phyloP scores from a whole-genome alignment of 2,888 invertebrate genomes.

The Drosophila subsilvestris region DNA sequence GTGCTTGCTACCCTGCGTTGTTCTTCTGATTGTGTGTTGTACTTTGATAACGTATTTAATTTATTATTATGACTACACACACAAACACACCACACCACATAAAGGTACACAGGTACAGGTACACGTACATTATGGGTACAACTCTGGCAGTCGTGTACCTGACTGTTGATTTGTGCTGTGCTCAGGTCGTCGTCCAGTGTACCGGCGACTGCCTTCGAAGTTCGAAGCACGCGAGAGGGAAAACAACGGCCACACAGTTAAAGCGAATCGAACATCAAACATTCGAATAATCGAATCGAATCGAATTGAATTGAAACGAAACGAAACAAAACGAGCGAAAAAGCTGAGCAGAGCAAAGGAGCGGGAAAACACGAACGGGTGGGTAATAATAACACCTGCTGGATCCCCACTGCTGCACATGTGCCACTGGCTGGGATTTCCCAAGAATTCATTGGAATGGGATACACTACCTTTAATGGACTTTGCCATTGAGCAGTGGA shows the following conservation, averaged over 20 bases:
- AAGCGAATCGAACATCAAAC: constrained; percentile 12
- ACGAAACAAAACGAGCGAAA: constrained; percentile 8
- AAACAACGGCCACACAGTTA: constrained; percentile 2
- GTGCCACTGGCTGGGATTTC: background rate
- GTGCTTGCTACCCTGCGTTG: background rate
- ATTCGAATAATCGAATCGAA: constrained; percentile 9
- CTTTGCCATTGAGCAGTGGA: background rate
- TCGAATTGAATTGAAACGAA: constrained; percentile 3
- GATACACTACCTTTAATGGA: background rate
- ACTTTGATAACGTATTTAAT: constrained; percentile 50
- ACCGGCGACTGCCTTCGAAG: constrained; percentile 53
- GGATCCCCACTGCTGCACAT: background rate
- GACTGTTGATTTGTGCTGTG: constrained; percentile 18
- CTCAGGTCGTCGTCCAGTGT: constrained; percentile 29
- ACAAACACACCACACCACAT: constrained; percentile 14
- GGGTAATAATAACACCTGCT: constrained; percentile 2
- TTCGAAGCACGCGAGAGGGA: constrained; percentile 32
- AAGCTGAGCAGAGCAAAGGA: background rate
- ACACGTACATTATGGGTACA: constrained; percentile 12
- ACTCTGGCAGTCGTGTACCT: constrained; percentile 22
- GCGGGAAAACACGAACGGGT: constrained; percentile 2
- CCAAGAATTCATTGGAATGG: background rate
- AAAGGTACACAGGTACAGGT: constrained; percentile 3
- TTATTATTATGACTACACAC: constrained; percentile 45
- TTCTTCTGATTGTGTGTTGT: constrained; percentile 26